A percentile compares a stretch with the other conserved stretches of the same genome.
These are phyloP conservation scores for Pollimyrus isidori DNA, from an alignment of 2,113 vertebrate genomes.

Conservation along the genomic window DNA sequence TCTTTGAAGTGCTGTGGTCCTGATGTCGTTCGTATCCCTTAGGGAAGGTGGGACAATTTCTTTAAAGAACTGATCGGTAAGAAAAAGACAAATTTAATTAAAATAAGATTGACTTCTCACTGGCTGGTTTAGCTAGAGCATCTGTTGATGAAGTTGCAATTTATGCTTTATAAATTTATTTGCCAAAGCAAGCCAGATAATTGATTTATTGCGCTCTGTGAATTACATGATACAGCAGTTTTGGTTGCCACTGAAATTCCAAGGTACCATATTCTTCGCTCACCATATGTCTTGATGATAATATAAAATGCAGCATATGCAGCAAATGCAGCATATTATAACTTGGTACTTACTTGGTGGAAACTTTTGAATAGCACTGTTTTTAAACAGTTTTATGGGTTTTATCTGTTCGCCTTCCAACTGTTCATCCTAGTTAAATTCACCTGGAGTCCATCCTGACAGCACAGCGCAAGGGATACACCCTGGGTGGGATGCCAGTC, in stretches of 20 bases:
- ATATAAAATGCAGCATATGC: not conserved
- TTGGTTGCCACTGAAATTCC: not conserved
- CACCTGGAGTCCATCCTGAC: not conserved
- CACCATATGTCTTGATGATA: not conserved
- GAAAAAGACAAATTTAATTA: not conserved
- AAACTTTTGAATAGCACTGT: not conserved
- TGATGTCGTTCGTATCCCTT: not conserved
- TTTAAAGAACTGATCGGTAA: not conserved
- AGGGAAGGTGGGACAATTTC: not conserved
- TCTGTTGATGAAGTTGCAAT: not conserved
- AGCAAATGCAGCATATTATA: not conserved
- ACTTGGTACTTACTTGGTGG: not conserved
- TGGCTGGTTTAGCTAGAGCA: not conserved
- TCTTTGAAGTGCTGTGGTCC: not conserved
- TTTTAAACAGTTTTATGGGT: not conserved
- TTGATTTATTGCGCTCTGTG: not conserved
- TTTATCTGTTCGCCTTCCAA: not conserved
- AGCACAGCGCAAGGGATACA: not conserved
- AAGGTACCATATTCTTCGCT: not conserved
- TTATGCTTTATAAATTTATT: not conserved
- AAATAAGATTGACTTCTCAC: not conserved
- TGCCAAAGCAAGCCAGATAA: not conserved
- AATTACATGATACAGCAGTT: not conserved
- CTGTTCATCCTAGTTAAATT: not conserved
- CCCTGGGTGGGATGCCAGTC: not conserved